Evolutionary conservation across 2,113 vertebrate species (phyloP), one percentile per base, ranked within the genome.

Genomic region (Indri indri): DNA sequence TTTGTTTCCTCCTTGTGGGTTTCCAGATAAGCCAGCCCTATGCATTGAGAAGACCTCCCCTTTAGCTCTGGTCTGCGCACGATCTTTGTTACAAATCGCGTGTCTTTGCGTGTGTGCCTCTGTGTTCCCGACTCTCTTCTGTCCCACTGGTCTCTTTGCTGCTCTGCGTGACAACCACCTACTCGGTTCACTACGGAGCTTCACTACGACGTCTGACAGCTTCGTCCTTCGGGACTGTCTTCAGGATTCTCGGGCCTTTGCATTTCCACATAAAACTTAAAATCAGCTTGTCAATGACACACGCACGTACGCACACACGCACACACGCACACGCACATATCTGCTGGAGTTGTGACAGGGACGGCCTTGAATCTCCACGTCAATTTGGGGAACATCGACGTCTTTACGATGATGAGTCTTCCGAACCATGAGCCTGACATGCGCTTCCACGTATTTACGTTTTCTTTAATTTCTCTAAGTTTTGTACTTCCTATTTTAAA

Each of bases 321-420:
- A 12, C 77, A 32, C 32, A 25, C 34, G 9, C 50, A 12, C 3
- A 25, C 14, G 8, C 34, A 68, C 34, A 42, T 22, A 42, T 27
- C 47, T 52, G 27, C 66, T 30, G 47, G 13, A 13, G 52, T 42
- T 61, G 10, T 14, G 12, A 17, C 0, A 25, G 37, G 57, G 18
- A 34, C 4, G 8, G 5, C 34, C 11, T 9, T 2, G 9, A n/a
- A 23, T 2, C 37, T 79, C 17, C 32, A 4, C 0, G 2, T 37
- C 9, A 2, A 0, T 45, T 0, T 47, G 89, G 59, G n/a, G 13
- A 45, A 30, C 37, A 40, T 7, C 6, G 30, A 7, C n/a, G 7
- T 13, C 59, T 25, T 34, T 1, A 1, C 5, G 11, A 22, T 1
- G 37, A 2, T 1, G 17, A 12, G 27, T 45, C 50, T 88, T 47